Base-by-base conservation (phyloP, 2,797 vertebrate genomes). In the Falco concolor region DNA sequence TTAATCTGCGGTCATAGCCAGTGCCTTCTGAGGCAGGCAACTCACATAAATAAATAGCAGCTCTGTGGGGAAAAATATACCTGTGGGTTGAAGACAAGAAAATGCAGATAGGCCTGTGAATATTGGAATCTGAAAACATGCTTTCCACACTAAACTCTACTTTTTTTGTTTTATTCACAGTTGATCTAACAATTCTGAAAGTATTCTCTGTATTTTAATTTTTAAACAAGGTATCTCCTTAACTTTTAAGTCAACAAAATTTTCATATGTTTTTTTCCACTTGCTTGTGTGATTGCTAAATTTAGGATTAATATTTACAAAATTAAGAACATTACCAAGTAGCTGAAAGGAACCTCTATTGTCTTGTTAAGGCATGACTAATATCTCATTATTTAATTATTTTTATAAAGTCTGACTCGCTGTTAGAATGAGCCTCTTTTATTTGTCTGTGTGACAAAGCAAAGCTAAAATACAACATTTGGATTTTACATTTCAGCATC, bases 401-500 rank as follows among this genome's bases (percentile, higher is more conserved):
- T 34, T 65, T 60, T 5, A 20, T 18, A 15, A 74, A 36, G 32
- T 49, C 56, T 79, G 45, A 45, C 42, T 84, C 11, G 10, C 40
- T 63, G 42, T 60, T 75, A 60, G 34, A 60, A 81, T 9, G 13
- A 65, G 23, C 24, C 12, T 80, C 40, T 76, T 83, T 61, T 63
- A 54, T 56, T 69, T 49, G 63, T 59, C 44, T 82, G 22, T 54
- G 28, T 85, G 40, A 28, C 44, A 84, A 87, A 78, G 79, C 53
- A 73, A 91, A 70, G 14, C 23, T 93, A 36, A 80, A 75, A 67
- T 10, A 40, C 5, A 54, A 32, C 25, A 6, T 85, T 87, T 44
- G 81, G 52, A 19, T 92, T 82, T 94, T 97, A 27, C 88, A 14
- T 96, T 96, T 36, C 95, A 98, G 97, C 95, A 72, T 98, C 97